Evolutionary conservation across 2,797 vertebrate genomes (phyloP).

Genomic region (Bucorvus abyssinicus): DNA sequence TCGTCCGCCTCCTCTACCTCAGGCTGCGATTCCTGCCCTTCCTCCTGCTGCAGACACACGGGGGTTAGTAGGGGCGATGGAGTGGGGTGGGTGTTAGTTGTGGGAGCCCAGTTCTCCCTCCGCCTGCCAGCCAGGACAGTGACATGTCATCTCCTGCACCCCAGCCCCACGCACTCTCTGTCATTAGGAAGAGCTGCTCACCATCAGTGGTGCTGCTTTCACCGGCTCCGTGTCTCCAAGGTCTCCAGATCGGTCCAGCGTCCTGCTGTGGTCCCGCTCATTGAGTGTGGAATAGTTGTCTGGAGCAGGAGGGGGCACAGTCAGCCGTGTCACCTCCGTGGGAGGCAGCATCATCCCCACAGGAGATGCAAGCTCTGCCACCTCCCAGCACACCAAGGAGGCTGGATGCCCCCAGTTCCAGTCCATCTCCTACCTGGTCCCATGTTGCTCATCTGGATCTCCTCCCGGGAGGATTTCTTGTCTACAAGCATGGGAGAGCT

Average conservation of each 20-base stretch:
- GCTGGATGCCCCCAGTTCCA: not conserved
- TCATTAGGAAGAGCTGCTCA: conserved; percentile 57
- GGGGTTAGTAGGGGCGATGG: conserved; percentile 65
- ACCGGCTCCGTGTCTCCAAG: conserved; percentile 83
- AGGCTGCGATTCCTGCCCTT: conserved; percentile 70
- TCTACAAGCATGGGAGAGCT: conserved; percentile 62
- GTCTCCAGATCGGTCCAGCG: conserved; percentile 88
- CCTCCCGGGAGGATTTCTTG: conserved; percentile 87
- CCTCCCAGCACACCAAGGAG: accelerated
- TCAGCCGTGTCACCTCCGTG: not conserved
- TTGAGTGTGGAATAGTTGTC: conserved; percentile 89
- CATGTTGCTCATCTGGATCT: conserved; percentile 93
- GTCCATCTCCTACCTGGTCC: conserved; percentile 83
- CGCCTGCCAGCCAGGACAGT: not conserved
- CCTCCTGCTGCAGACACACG: conserved; percentile 70
- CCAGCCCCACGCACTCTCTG: not conserved
- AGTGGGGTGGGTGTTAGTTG: conserved; percentile 1
- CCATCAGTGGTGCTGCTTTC: conserved; percentile 80
- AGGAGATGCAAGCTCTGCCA: not conserved
- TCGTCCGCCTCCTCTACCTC: conserved; percentile 72
- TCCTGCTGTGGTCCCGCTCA: conserved; percentile 89
- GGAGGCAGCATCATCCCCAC: not conserved
- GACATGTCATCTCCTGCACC: not conserved
- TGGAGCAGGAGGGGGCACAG: conserved; percentile 2
- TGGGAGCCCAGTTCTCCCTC: not conserved